A percentile compares a stretch with the other conserved stretches of the same genome.
phyloP scores from a whole-genome alignment of 2,113 vertebrate species.

The Colistium nudipinnis region DNA sequence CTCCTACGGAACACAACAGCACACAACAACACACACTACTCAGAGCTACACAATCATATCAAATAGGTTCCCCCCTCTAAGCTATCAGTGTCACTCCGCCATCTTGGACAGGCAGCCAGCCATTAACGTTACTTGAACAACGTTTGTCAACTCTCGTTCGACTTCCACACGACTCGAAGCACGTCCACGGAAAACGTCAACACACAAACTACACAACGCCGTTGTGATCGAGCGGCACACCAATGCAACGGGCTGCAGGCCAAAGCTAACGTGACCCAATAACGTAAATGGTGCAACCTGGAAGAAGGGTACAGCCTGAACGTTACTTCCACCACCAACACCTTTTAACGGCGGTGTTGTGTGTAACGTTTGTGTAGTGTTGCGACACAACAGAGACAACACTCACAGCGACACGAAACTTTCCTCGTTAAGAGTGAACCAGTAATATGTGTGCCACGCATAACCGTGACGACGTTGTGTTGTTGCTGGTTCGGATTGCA shows the following conservation, averaged over 20 bases:
- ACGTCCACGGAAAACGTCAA: neutral
- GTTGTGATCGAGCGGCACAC: neutral
- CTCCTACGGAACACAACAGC: neutral
- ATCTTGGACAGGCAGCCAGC: constrained; percentile 94
- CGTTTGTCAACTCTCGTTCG: constrained; percentile 48
- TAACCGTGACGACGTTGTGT: constrained; percentile 66
- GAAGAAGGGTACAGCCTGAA: constrained; percentile 11
- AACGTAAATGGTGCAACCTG: constrained; percentile 36
- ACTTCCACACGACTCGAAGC: neutral
- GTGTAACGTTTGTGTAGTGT: too few species aligned
- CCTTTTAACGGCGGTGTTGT: neutral
- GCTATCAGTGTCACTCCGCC: constrained; percentile 80
- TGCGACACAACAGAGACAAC: neutral
- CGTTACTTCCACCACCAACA: constrained; percentile 24
- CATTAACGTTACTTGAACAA: constrained; percentile 72
- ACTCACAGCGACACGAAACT: constrained; percentile 19
- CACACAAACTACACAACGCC: neutral
- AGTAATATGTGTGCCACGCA: constrained; percentile 12
- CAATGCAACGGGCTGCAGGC: too few species aligned
- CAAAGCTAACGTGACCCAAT: neutral
- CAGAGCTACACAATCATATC: constrained; percentile 6
- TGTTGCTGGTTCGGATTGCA: constrained; percentile 30
- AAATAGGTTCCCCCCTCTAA: constrained; percentile 39
- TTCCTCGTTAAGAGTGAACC: constrained; percentile 16
- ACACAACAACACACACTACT: neutral